Percentiles rank a stretch among this genome's conserved stretches.
These are phyloP conservation scores for Crotalus horridus DNA, from an alignment of 2,113 vertebrate species.

Conservation along the genomic window DNA sequence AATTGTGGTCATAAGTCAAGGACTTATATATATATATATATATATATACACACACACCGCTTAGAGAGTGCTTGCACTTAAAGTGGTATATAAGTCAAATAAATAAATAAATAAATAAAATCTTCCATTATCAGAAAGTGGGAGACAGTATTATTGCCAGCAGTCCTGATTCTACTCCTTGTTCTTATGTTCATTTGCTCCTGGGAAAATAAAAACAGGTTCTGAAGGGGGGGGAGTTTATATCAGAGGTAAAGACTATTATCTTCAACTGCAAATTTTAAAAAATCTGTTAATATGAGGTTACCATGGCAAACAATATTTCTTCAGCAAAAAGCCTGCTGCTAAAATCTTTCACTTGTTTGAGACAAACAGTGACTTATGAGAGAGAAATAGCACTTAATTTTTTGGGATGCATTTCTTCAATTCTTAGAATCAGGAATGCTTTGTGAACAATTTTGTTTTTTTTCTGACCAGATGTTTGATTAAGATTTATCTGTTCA, in stretches of 20 bases:
- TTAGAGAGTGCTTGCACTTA: too few species aligned
- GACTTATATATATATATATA: too few species aligned
- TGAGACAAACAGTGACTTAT: slow-evolving; percentile 8
- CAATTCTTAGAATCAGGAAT: slow-evolving; percentile 10
- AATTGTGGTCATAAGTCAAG: background rate
- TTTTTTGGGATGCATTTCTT: too few species aligned
- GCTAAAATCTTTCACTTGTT: background rate
- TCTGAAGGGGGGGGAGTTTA: slow-evolving; percentile 35
- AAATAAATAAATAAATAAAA: too few species aligned
- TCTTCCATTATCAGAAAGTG: background rate
- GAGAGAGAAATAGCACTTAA: background rate
- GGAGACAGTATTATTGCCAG: background rate
- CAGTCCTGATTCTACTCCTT: slow-evolving; percentile 33
- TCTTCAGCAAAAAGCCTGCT: slow-evolving; percentile 19
- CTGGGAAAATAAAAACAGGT: slow-evolving; percentile 45
- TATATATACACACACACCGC: too few species aligned
- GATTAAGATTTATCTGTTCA: background rate
- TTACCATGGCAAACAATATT: slow-evolving; percentile 28
- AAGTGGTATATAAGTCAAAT: too few species aligned
- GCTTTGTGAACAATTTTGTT: background rate
- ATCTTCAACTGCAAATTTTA: slow-evolving; percentile 6
- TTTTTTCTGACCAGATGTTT: background rate
- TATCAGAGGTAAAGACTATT: slow-evolving; percentile 31
- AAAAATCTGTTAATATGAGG: slow-evolving; percentile 47
- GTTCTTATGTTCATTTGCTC: slow-evolving; percentile 11